Conservation (phyloP, 2,888 invertebrate species). For the Agrochola circellaris region DNA sequence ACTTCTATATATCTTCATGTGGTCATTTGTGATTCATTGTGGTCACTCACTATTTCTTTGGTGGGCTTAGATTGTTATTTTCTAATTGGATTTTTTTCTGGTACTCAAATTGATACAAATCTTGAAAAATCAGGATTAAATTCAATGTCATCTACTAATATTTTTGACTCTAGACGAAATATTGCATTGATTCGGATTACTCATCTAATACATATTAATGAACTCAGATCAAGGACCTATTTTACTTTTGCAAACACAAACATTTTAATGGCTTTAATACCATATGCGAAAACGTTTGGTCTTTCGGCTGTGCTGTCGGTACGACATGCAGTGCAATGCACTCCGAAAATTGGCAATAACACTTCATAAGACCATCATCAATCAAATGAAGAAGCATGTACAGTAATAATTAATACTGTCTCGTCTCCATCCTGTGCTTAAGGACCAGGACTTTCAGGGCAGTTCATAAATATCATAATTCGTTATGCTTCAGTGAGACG, state of each 20-base stretch:
- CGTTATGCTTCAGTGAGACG: conserved; percentile 59
- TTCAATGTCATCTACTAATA: conserved; percentile 14
- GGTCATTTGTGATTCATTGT: conserved; percentile 44
- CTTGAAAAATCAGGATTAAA: background rate
- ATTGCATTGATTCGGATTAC: conserved; percentile 17
- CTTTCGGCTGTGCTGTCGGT: background rate
- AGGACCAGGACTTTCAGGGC: conserved; percentile 49
- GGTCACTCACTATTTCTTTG: conserved; percentile 58
- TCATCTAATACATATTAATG: conserved; percentile 32
- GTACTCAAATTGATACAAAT: too few species aligned
- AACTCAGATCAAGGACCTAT: conserved; percentile 25
- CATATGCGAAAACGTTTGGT: background rate
- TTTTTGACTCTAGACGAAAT: conserved; percentile 5
- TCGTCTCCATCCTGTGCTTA: conserved; percentile 59
- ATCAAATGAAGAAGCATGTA: conserved; percentile 54
- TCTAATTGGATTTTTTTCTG: conserved; percentile 17
- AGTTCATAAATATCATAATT: conserved; percentile 63
- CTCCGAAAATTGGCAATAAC: conserved; percentile 51
- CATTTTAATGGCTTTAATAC: background rate
- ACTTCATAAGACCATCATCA: conserved; percentile 40
- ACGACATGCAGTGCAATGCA: conserved; percentile 27
- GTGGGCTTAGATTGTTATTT: conserved; percentile 34
- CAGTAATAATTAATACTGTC: conserved; percentile 60
- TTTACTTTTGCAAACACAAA: conserved; percentile 11
- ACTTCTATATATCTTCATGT: conserved; percentile 33